phyloP scores from a whole-genome alignment of 2,888 invertebrate species.

The Rhamphomyia laevipes region DNA sequence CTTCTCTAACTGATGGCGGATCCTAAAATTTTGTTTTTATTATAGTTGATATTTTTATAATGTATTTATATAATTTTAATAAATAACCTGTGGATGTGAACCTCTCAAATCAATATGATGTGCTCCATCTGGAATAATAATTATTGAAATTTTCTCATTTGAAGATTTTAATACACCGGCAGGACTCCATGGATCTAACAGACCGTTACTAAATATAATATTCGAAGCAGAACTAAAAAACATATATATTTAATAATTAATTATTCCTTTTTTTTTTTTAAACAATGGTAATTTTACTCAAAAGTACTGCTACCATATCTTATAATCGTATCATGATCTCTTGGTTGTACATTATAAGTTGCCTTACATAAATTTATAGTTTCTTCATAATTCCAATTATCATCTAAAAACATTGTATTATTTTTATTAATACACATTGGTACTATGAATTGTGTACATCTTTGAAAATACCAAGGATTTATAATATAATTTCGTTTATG shows the following conservation, averaged over 20 bases:
- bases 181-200: conserved; percentile 71
- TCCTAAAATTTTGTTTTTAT: background rate
- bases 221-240: conserved; percentile 42
- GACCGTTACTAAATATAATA: conserved; percentile 65
- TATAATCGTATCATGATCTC: conserved; percentile 51
- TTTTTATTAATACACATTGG: conserved; percentile 67
- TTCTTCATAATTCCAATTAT: conserved; percentile 65
- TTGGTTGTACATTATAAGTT: conserved; percentile 50
- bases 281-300: conserved; percentile 19
- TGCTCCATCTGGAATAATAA: conserved; percentile 64
- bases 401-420: conserved; percentile 71
- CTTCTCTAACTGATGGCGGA: background rate
- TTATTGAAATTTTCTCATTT: conserved; percentile 49
- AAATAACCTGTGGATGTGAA: conserved; percentile 9
- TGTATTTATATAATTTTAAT: background rate
- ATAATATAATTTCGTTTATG: conserved; percentile 45
- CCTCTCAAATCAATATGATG: conserved; percentile 71
- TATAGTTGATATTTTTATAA: background rate
- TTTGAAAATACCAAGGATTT: conserved; percentile 69
- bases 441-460: conserved; percentile 96
- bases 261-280: too few species aligned
- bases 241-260: background rate
- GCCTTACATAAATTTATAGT: conserved; percentile 42
- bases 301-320: conserved; percentile 73
- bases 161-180: conserved; percentile 62